Percentiles rank a stretch among this genome's conserved stretches.
phyloP scores from a whole-genome alignment of 2,113 vertebrate genomes.

The Calidris pugnax region DNA sequence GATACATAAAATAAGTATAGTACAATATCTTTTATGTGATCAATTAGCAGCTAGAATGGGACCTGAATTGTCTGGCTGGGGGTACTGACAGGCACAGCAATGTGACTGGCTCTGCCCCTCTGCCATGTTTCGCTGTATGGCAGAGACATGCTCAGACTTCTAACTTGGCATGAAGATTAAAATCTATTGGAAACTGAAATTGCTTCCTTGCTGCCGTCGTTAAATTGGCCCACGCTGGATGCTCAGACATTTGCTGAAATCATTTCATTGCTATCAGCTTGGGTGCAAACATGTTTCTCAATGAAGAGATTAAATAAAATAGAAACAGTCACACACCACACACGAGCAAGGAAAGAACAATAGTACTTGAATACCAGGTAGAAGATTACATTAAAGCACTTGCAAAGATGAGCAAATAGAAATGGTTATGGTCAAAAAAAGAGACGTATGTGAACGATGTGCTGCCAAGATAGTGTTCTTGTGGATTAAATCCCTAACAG shows the following conservation, averaged over 20 bases:
- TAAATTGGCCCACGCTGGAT: background rate
- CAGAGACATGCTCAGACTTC: background rate
- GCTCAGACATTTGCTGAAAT: background rate
- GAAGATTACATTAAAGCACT: background rate
- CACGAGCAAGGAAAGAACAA: background rate
- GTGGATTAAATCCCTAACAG: background rate
- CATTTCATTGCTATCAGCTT: background rate
- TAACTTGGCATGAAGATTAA: background rate
- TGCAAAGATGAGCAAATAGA: background rate
- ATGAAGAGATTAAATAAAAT: background rate
- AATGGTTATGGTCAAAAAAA: conserved; percentile 9
- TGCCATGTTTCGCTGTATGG: background rate
- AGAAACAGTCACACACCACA: background rate
- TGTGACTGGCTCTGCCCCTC: background rate
- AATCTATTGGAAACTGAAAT: background rate
- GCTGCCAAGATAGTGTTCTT: background rate
- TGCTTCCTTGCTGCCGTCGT: background rate
- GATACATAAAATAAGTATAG: background rate
- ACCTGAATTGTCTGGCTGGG: background rate
- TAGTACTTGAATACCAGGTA: background rate
- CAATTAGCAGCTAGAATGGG: background rate
- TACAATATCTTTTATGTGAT: background rate
- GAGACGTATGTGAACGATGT: background rate
- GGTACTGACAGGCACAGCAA: background rate
- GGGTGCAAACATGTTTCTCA: background rate